Percentiles rank a stretch among this genome's conserved stretches.
phyloP scores from a whole-genome alignment of 2,888 invertebrate species.

The Macaria notata region DNA sequence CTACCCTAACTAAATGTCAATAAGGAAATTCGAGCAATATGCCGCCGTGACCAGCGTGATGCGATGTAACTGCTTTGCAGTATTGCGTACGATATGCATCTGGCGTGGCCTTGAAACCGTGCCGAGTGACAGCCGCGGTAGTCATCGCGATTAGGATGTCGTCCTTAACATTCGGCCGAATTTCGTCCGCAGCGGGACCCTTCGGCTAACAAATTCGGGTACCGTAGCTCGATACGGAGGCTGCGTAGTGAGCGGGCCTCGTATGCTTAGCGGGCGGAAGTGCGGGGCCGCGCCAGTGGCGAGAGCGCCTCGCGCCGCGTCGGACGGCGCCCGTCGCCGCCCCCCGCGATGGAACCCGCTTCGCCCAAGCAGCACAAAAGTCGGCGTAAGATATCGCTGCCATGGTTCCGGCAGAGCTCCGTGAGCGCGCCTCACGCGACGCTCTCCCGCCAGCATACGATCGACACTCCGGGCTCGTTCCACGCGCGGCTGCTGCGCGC shows the following conservation, averaged over 20 bases:
- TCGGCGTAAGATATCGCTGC: conserved; percentile 92
- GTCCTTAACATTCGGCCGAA: conserved; percentile 54
- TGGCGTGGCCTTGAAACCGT: neutral
- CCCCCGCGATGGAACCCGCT: conserved; percentile 53
- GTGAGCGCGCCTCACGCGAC: conserved; percentile 87
- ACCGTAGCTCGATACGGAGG: conserved; percentile 78
- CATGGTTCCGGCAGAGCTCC: conserved; percentile 94
- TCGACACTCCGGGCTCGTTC: conserved; percentile 94
- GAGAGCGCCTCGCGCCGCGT: conserved; percentile 59
- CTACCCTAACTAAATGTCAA: neutral
- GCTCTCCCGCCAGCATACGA: conserved; percentile 93
- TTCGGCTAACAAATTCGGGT: conserved; percentile 61
- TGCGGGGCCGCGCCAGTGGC: conserved; percentile 55
- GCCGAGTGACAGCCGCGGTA: neutral
- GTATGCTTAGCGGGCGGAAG: conserved; percentile 42
- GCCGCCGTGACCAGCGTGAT: too few species aligned
- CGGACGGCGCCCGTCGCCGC: conserved; percentile 61
- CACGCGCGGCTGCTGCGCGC: conserved; percentile 88
- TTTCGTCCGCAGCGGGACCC: conserved; percentile 50
- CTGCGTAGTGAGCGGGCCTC: conserved; percentile 70
- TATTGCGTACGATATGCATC: conserved; percentile 11
- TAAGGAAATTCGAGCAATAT: neutral
- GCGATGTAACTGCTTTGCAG: neutral
- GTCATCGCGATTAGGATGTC: conserved; percentile 62
- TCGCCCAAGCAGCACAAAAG: conserved; percentile 84